A percentile compares a stretch with the other conserved stretches of the same genome.
These are phyloP conservation scores for Pholis gunnellus DNA, from an alignment of 2,113 vertebrate species.

Conservation along the genomic window DNA sequence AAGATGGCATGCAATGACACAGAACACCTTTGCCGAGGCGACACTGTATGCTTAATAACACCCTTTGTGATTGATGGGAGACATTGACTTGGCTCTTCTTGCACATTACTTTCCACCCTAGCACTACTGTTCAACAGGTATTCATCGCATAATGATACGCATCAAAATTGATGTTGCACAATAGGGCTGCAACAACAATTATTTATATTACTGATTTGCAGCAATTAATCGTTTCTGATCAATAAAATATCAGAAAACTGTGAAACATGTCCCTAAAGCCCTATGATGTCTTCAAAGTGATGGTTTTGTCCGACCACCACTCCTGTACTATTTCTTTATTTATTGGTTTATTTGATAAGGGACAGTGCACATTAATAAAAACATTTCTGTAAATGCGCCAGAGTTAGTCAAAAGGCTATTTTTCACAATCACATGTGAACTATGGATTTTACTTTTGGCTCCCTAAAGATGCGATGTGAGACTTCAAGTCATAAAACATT, in stretches of 20 bases:
- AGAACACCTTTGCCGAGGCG: too few relatives aligned
- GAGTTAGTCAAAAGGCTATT: too few relatives aligned
- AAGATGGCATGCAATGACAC: too few relatives aligned
- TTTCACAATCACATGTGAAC: too few relatives aligned
- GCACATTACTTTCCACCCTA: not conserved
- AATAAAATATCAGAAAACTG: not conserved
- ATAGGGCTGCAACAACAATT: not conserved
- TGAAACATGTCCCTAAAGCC: not conserved
- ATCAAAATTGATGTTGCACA: not conserved
- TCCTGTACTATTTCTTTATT: too few relatives aligned
- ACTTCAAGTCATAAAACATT: too few relatives aligned
- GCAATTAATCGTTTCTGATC: not conserved
- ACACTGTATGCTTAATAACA: not conserved
- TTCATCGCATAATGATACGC: not conserved
- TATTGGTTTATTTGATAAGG: too few relatives aligned
- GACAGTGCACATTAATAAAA: too few relatives aligned
- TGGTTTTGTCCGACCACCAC: not conserved
- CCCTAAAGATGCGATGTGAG: too few relatives aligned
- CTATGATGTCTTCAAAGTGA: not conserved
- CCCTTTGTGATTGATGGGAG: not conserved
- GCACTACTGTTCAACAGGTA: not conserved
- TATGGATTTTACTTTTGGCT: too few relatives aligned
- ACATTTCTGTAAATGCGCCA: too few relatives aligned
- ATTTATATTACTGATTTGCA: not conserved
- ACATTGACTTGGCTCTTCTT: not conserved